Percentiles rank a stretch among this genome's conserved stretches.
These are phyloP conservation scores for Drosophila parthenogenetica DNA, from an alignment of 2,888 invertebrate genomes.

Conservation along the genomic window DNA sequence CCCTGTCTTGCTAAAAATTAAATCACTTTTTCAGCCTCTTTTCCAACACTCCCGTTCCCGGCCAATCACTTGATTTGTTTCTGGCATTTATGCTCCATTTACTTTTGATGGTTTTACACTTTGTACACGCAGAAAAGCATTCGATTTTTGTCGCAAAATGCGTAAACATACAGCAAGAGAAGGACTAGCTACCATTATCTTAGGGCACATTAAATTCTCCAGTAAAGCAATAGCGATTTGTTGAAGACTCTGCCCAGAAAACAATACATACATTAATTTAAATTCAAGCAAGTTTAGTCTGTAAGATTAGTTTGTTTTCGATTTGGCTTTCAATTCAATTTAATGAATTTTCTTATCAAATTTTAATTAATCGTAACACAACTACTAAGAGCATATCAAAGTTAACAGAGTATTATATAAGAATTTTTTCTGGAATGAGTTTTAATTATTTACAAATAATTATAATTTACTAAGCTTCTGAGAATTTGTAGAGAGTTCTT, in stretches of 20 bases:
- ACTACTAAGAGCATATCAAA: too few relatives aligned
- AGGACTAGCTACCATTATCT: not conserved
- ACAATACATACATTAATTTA: too few relatives aligned
- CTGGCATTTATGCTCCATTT: constrained; percentile 78
- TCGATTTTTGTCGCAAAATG: constrained; percentile 20
- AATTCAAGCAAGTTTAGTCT: too few relatives aligned
- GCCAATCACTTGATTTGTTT: constrained; percentile 41
- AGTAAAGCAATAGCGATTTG: not conserved
- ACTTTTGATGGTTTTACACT: constrained; percentile 63
- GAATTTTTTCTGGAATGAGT: too few relatives aligned
- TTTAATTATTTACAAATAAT: too few relatives aligned
- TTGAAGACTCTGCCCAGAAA: not conserved
- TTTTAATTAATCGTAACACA: too few relatives aligned
- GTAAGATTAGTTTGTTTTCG: not conserved
- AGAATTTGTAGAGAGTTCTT: too few relatives aligned
- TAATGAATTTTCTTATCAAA: too few relatives aligned
- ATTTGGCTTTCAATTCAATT: too few relatives aligned
- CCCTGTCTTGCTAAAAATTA: constrained; percentile 34
- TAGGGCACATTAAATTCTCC: not conserved
- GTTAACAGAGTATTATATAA: too few relatives aligned
- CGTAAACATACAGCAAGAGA: not conserved
- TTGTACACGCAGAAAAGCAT: not conserved
- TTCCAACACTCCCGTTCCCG: not conserved
- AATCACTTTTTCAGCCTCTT: constrained; percentile 54
- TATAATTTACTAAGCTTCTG: too few relatives aligned